Evolutionary conservation across 2,113 vertebrate species (phyloP), one percentile per base, ranked within the genome.

Genomic region (Oceanites oceanicus): DNA sequence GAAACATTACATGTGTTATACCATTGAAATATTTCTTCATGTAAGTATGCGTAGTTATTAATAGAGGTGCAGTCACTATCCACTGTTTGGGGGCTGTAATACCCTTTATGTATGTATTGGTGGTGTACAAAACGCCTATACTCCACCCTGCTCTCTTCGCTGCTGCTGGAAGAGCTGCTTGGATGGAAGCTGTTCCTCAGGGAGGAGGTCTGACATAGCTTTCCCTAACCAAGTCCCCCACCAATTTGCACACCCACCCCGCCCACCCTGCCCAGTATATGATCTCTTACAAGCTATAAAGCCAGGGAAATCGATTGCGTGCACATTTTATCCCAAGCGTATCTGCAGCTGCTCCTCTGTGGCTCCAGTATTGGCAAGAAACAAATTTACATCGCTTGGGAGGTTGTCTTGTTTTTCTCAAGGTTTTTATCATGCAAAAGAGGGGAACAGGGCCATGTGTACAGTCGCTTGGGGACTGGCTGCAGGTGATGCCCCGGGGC

Each of bases 401-500:
- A 58, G 27, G 38, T 50, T 1, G 0, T 58, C 78, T 63, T 50
- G 21, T 20, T 67, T 73, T 87, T 73, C 47, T 72, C 0, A 1
- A 52, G 67, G 25, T 13, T 34, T 72, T 56, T 56, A 20, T 53
- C 16, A 4, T 5, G 8, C 0, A 5, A 45, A 88, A 52, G 66
- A 66, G 59, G 40, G 3, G 6, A 42, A 19, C 29, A n/a, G 42
- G 32, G 14, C 32, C 27, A 11, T 0, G 6, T 18, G 29, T 56
- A 59, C 1, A 0, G 30, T n/a, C 1, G 5, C 58, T 11, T 2
- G 1, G 44, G 36, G 13, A 27, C 26, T 42, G 52, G 40, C 34
- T 67, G 36, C 1, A 4, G 42, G 19, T 0, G 4, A 22, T 53
- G 65, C 23, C 25, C 59, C 15, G 16, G 17, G 74, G 11, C 45